Percentiles rank a stretch among this genome's conserved stretches.
phyloP scores from a whole-genome alignment of 2,113 vertebrate species.

The Proteles cristata region DNA sequence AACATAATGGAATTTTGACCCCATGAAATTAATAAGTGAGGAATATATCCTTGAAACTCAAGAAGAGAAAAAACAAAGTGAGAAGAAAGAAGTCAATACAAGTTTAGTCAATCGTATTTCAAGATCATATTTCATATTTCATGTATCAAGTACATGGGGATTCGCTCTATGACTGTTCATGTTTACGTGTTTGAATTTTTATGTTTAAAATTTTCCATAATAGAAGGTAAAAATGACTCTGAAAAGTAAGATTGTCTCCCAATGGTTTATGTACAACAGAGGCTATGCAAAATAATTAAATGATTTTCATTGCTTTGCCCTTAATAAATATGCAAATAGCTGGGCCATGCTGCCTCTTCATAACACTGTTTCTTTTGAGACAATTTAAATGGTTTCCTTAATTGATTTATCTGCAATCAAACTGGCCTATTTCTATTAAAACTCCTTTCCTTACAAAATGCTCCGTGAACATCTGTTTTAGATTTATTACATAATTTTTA shows the following conservation, averaged over 20 bases:
- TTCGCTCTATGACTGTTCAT: neutral
- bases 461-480: constrained; percentile 43
- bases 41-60: neutral
- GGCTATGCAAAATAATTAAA: constrained; percentile 36
- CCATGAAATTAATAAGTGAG: neutral
- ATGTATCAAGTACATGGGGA: fast-evolving
- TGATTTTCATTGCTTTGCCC: neutral
- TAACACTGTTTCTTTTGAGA: constrained; percentile 15
- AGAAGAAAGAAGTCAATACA: no score
- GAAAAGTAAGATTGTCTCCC: neutral
- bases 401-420: constrained; percentile 54
- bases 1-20: neutral
- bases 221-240: neutral
- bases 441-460: constrained; percentile 43
- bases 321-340: constrained; percentile 50
- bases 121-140: neutral
- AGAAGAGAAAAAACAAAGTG: neutral
- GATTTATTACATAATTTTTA: constrained; percentile 43
- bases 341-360: neutral
- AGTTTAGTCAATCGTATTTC: neutral
- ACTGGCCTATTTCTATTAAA: constrained; percentile 40
- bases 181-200: neutral
- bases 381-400: constrained; percentile 57
- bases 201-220: neutral
- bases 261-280: neutral